Base-by-base conservation (phyloP, 2,888 invertebrate genomes). In the Tipula unca region DNA sequence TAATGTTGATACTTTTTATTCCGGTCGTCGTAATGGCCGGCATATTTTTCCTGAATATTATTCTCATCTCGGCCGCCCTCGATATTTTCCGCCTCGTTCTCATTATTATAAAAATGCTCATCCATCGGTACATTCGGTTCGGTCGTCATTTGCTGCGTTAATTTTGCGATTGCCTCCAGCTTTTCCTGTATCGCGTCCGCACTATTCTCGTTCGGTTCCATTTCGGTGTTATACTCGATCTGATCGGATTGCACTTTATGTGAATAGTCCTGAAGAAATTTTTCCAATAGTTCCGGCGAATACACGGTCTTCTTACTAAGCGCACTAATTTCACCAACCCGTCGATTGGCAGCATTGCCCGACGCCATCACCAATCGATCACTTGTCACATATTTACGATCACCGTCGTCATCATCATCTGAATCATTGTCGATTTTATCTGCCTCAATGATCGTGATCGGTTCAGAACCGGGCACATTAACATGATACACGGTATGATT, bases 231-330 rank as follows among this genome's bases (percentile, higher is more conserved):
- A 10, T 69, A 25, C 69, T 69, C 69, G 25, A 69, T 69, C 69
- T 3, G 4, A 10, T 69, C 69, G 20, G 69, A 69, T 17, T 90
- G 93, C 0, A 93, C 89, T 88, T 93, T 93, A 17, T 92, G 93
- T 0, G 93, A 92, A 88, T 94, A 94, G 39, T 93, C 92, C 87
- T 93, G 91, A 86, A 94, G 91, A 87, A 93, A 93, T 87, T 94
- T 93, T 87, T 94, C 93, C 20, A 94, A 89, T 82, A 93, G 92
- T 86, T 93, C 93, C 2, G 94, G 93, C 0, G 92, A 91, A 86
- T 88, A 89, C 6, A 88, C 88, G 4, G 89, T 89, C 87, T 86
- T 89, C 87, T 87, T 92, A 25, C 10, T 42, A 3, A 1, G 13
- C 10, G n/a, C 69, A 13, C 25, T 69, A 3, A 25, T 10, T 25